Evolutionary conservation across 2,888 invertebrate species (phyloP).

Genomic region (Drosophila falleni): DNA sequence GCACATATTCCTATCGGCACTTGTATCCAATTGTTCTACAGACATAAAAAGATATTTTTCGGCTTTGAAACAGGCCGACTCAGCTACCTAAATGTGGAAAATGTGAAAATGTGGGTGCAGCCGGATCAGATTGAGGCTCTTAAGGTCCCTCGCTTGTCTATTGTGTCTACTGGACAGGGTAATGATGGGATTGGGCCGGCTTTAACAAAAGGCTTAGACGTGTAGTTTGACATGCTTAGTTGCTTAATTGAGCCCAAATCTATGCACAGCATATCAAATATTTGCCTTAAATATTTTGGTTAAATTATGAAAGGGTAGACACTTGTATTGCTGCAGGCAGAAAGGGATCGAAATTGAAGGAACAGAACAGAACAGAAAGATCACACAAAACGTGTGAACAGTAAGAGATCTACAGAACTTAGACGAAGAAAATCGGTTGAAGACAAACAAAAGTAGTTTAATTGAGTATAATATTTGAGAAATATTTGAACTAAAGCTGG

Average conservation of each 20-base stretch:
- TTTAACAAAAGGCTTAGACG: constrained; percentile 65
- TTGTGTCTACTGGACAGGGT: constrained; percentile 42
- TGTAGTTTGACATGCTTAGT: constrained; percentile 77
- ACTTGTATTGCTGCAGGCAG: constrained; percentile 27
- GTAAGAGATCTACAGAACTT: neutral
- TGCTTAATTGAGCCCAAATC: constrained; percentile 82
- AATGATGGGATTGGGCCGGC: constrained; percentile 47
- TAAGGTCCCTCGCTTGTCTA: constrained; percentile 28
- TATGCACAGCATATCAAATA: constrained; percentile 73
- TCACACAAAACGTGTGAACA: constrained; percentile 35
- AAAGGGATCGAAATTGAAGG: constrained; percentile 10
- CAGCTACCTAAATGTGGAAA: constrained; percentile 57
- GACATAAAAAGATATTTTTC: constrained; percentile 32
- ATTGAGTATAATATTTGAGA: neutral
- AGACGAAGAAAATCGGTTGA: neutral
- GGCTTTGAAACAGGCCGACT: constrained; percentile 69
- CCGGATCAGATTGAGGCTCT: constrained; percentile 32
- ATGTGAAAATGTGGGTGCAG: constrained; percentile 25
- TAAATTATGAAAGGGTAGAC: constrained; percentile 73
- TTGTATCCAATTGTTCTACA: constrained; percentile 63
- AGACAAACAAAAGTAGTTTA: neutral
- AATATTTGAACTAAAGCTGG: neutral
- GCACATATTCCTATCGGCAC: constrained; percentile 49
- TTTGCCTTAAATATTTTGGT: constrained; percentile 79
- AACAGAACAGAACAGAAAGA: neutral